Percentiles rank a stretch among this genome's conserved stretches.
Evolutionary conservation across 2,797 vertebrate species (phyloP).

Genomic region (Pangasius mekongensis): DNA sequence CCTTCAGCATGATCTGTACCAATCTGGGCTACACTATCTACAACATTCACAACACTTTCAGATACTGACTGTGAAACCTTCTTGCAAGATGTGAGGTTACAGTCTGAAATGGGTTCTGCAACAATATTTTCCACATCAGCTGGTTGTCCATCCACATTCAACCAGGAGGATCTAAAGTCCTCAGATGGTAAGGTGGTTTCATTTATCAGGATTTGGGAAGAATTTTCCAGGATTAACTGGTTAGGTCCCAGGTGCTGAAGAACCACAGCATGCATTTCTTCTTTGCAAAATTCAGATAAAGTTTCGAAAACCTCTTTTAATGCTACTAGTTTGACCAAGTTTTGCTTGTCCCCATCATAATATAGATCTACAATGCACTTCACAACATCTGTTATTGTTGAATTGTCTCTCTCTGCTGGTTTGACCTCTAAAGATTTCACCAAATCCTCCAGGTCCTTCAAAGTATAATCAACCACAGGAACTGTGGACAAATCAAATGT

Average conservation of each 20-base stretch:
- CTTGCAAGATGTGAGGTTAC: not conserved
- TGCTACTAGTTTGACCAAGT: not conserved
- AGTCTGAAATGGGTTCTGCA: slow-evolving; percentile 35
- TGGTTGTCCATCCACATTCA: slow-evolving; percentile 43
- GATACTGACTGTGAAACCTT: not conserved
- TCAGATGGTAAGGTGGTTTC: slow-evolving; percentile 1
- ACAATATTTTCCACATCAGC: slow-evolving; percentile 44
- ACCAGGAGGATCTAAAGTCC: slow-evolving; percentile 46
- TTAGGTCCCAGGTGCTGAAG: slow-evolving; percentile 21
- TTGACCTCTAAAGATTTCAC: slow-evolving; percentile 25
- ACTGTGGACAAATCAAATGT: slow-evolving; percentile 31
- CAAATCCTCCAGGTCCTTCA: slow-evolving; percentile 34
- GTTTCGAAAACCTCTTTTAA: not conserved
- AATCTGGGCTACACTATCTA: not conserved
- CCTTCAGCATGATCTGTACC: not conserved
- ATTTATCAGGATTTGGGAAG: slow-evolving; percentile 5
- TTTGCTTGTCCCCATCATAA: slow-evolving; percentile 24
- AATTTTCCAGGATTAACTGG: slow-evolving; percentile 7
- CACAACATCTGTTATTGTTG: not conserved
- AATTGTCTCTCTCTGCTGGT: not conserved
- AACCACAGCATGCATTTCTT: slow-evolving; percentile 26
- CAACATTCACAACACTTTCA: not conserved
- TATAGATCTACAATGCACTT: slow-evolving; percentile 27
- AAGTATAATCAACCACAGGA: slow-evolving; percentile 34
- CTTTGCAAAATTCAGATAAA: not conserved